Evolutionary conservation across 2,888 invertebrate genomes (phyloP), one percentile per base, ranked within the genome.

Genomic region (Cistogaster globosa): DNA sequence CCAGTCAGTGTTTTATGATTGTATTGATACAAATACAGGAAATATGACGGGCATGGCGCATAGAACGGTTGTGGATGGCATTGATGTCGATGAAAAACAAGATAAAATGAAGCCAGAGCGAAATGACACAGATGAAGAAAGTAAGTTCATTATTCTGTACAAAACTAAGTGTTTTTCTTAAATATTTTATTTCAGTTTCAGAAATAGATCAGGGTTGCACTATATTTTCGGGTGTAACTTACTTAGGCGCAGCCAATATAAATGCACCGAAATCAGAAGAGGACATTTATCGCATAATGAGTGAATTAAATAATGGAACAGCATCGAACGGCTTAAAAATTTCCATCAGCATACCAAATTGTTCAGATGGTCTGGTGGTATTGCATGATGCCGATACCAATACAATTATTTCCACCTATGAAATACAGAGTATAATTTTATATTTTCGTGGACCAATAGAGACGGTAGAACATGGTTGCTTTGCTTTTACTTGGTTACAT

Each of bases 401-500:
- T 67, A 93, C 95, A 75, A 96, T 97, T 87, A 96, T 97, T 87
- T 95, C 97, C 0, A 95, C 96, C 5, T 99, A 98, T 92, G 96
- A 97, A 88, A 97, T 99, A 79, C 97, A 97, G 89, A 95, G 97
- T 87, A 98, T 99, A 87, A 94, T 98, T 86, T 98, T 98, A 93
- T 99, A 98, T 93, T 98, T 98, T 9, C 96, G 98, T 67, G 99
- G 99, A 9, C 95, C 96, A 45, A 94, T 95, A 14, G 96, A 96
- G 63, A 96, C 97, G 22, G 94, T 95, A 0, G 98, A 98, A 89
- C 96, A 96, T 0, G 95, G 97, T n/a, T 99, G 99, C 93, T 99
- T 99, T 93, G 99, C 99, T 11, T 99, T 99, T 93, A 99, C 99
- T 0, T 98, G 98, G 96, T 97, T 98, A 65, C 98, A 98, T 91